These are phyloP conservation scores for Sinohyriopsis cumingii DNA, from an alignment of 2,888 invertebrate species.

Conservation along the genomic window DNA sequence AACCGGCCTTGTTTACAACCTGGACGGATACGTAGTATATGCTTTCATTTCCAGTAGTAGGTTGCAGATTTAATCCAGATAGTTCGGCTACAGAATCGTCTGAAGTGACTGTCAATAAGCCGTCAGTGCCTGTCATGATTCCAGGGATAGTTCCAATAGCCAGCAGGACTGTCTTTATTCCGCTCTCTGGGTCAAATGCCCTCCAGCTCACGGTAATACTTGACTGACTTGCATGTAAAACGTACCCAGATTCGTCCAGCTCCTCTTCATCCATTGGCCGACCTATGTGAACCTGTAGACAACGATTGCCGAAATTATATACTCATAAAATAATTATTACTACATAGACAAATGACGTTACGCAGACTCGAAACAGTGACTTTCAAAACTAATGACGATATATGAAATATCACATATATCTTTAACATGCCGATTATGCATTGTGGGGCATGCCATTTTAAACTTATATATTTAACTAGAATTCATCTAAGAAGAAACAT, in stretches of 20 bases:
- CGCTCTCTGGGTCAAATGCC: conserved; percentile 47
- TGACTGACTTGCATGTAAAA: conserved; percentile 44
- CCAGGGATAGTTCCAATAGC: conserved; percentile 33
- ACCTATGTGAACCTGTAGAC: conserved; percentile 35
- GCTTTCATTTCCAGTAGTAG: conserved; percentile 4
- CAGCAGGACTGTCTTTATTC: conserved; percentile 30
- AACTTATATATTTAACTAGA: too few relatives aligned
- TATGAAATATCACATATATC: background rate
- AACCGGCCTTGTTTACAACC: conserved; percentile 43
- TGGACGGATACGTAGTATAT: conserved; percentile 37
- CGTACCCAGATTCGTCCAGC: conserved; percentile 30
- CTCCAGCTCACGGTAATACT: conserved; percentile 42
- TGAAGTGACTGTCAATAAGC: conserved; percentile 13
- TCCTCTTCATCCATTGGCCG: conserved; percentile 46
- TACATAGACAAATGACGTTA: conserved; percentile 9
- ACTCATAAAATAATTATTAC: background rate
- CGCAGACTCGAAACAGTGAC: background rate
- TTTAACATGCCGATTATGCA: background rate
- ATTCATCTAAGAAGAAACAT: too few relatives aligned
- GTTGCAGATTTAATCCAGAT: conserved; percentile 26
- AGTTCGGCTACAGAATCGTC: conserved; percentile 22
- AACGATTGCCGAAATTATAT: background rate
- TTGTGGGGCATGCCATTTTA: too few relatives aligned
- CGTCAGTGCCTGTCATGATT: conserved; percentile 5
- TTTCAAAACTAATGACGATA: background rate